Conservation (phyloP, 2,113 vertebrate species). For the Ptyas mucosa region DNA sequence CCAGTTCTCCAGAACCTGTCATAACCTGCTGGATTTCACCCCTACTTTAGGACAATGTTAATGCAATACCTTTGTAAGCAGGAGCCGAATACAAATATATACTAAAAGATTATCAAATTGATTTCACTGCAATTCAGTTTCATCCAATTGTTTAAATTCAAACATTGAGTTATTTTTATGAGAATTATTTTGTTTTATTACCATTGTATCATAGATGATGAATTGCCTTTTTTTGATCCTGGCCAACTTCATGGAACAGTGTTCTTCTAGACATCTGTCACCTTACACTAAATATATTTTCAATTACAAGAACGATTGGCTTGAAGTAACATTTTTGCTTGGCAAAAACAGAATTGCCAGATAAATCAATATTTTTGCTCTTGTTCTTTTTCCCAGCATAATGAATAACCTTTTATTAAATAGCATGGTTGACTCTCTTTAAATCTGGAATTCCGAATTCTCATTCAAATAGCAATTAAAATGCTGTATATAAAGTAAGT, state of each 20-base stretch:
- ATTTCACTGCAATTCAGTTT: constrained; percentile 69
- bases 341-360: constrained; percentile 57
- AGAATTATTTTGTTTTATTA: constrained; percentile 70
- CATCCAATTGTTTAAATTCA: constrained; percentile 71
- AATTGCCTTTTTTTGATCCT: constrained; percentile 66
- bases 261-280: constrained; percentile 58
- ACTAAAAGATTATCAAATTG: constrained; percentile 70
- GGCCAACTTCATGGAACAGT: constrained; percentile 59
- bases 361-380: constrained; percentile 48
- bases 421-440: constrained; percentile 39
- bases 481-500: neutral
- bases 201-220: constrained; percentile 57
- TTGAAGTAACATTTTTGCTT: constrained; percentile 64
- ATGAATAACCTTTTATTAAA: constrained; percentile 54
- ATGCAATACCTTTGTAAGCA: constrained; percentile 57
- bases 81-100: constrained; percentile 53
- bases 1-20: no score
- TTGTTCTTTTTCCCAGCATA: constrained; percentile 23
- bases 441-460: constrained; percentile 43
- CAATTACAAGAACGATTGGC: constrained; percentile 68
- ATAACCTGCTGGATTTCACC: no score
- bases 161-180: constrained; percentile 70
- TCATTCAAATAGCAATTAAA: neutral
- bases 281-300: constrained; percentile 54
- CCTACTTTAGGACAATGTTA: constrained; percentile 43